Percentiles rank a stretch among this genome's conserved stretches.
phyloP scores from a whole-genome alignment of 2,113 vertebrate genomes.

The Sceloporus tristichus region DNA sequence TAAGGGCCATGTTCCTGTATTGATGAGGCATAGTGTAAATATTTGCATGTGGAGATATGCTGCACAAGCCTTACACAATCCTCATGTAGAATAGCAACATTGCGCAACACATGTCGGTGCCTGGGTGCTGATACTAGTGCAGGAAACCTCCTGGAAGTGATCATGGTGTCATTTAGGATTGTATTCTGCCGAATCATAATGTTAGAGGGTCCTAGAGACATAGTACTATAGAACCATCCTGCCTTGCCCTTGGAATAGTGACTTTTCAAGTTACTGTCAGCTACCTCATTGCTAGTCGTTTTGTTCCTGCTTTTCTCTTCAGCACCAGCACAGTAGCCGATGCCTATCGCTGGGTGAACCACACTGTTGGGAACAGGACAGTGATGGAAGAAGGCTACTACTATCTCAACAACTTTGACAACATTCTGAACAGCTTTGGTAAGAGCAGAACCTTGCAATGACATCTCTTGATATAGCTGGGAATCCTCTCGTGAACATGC shows the following conservation, averaged over 20 bases:
- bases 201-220: too few relatives aligned
- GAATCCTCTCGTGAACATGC: background rate
- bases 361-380: slow-evolving; percentile 88
- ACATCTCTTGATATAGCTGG: too few relatives aligned
- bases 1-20: background rate
- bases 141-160: too few relatives aligned
- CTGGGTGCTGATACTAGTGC: too few relatives aligned
- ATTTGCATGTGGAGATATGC: too few relatives aligned
- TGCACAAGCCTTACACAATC: too few relatives aligned
- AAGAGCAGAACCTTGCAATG: slow-evolving; percentile 53
- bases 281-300: background rate
- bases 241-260: background rate
- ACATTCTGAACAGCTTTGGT: slow-evolving; percentile 98
- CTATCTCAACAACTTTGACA: slow-evolving; percentile 99
- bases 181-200: too few relatives aligned
- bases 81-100: too few relatives aligned
- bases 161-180: too few relatives aligned
- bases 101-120: too few relatives aligned
- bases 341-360: slow-evolving; percentile 88
- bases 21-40: too few relatives aligned
- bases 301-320: slow-evolving; percentile 25
- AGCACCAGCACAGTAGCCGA: slow-evolving; percentile 94
- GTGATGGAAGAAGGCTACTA: slow-evolving; percentile 93
- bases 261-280: background rate
- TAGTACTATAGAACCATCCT: background rate